Percentiles rank a stretch among this genome's conserved stretches.
Evolutionary conservation across 2,113 vertebrate species (phyloP).

Genomic region (Nesogale talazaci): DNA sequence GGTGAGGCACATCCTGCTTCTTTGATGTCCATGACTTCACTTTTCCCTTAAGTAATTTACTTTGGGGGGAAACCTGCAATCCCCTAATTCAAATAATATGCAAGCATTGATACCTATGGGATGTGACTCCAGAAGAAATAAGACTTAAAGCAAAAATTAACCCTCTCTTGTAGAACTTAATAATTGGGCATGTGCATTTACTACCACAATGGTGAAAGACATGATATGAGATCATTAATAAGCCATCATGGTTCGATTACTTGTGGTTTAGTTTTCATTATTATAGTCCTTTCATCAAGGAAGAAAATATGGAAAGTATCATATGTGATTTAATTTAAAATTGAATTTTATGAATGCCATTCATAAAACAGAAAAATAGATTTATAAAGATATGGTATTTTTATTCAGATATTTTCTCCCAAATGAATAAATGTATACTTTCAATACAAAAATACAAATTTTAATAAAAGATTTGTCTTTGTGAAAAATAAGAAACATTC

Average conservation of each 20-base stretch:
- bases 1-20: too few species aligned
- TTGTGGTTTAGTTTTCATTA: slow-evolving; percentile 55
- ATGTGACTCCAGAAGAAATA: slow-evolving; percentile 1
- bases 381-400: neutral
- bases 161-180: neutral
- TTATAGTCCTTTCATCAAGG: slow-evolving; percentile 37
- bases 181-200: slow-evolving; percentile 16
- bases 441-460: too few species aligned
- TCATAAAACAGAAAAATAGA: neutral
- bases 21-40: neutral
- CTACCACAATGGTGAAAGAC: neutral
- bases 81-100: neutral
- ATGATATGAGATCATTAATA: slow-evolving; percentile 64
- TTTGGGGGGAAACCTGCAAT: neutral
- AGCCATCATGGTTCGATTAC: slow-evolving; percentile 38
- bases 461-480: neutral
- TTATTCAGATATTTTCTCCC: neutral
- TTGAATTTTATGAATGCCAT: neutral
- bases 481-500: neutral
- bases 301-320: neutral
- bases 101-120: neutral
- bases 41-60: neutral
- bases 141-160: slow-evolving; percentile 5
- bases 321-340: slow-evolving; percentile 22
- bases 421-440: slow-evolving; percentile 5